Evolutionary conservation across 2,113 vertebrate species (phyloP).

Genomic region (Indri indri): DNA sequence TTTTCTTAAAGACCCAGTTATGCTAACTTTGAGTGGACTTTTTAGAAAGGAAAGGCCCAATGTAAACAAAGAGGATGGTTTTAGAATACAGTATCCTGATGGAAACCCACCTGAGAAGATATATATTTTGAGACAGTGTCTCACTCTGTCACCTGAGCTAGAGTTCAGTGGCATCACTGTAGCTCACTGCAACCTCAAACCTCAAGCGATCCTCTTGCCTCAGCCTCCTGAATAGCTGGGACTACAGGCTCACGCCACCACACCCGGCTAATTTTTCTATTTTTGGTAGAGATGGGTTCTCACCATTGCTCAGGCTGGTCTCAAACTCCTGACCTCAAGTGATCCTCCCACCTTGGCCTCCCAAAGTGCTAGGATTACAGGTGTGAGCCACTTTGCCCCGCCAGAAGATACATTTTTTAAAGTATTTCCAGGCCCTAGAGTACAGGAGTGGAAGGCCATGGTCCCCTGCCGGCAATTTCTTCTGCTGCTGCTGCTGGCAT

Average conservation of each 20-base stretch:
- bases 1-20: not conserved
- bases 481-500: rapidly evolving
- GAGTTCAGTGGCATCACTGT: not conserved
- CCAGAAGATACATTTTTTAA: not conserved
- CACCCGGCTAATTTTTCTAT: not conserved
- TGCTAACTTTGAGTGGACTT: not conserved
- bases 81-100: not conserved
- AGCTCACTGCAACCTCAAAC: not conserved
- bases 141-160: not conserved
- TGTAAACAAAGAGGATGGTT: not conserved
- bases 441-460: rapidly evolving
- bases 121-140: not conserved
- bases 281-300: not conserved
- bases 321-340: not conserved
- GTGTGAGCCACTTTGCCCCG: rapidly evolving
- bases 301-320: not conserved
- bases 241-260: not conserved
- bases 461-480: rapidly evolving
- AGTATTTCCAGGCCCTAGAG: not conserved
- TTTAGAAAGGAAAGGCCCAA: not conserved
- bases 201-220: not conserved
- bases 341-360: not conserved
- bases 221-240: not conserved
- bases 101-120: not conserved
- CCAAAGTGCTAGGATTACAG: not conserved